These are phyloP conservation scores for Enoplolaimus lenunculus DNA, from an alignment of 2,888 invertebrate genomes.

Conservation along the genomic window DNA sequence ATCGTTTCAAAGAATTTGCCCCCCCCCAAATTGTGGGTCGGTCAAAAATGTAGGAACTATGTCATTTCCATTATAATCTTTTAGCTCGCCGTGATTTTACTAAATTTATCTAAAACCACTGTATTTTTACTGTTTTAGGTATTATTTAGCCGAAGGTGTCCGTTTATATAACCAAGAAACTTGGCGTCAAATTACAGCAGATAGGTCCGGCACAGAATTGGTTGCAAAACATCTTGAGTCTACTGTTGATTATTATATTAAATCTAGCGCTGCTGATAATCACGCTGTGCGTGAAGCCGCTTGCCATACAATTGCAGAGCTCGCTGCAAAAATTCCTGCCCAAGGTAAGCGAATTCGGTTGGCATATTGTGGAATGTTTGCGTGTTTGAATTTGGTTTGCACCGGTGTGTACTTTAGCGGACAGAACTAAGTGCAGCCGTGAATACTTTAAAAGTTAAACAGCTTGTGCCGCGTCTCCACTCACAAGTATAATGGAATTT, in stretches of 20 bases:
- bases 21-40: no score
- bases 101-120: no score
- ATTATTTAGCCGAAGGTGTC: slow-evolving; percentile 50
- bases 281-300: slow-evolving; percentile 50
- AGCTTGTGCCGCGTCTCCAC: no score
- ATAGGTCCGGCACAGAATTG: slow-evolving; percentile 3
- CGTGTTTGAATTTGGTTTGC: no score
- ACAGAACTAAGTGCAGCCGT: no score
- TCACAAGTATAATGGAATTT: no score
- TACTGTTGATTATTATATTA: slow-evolving; percentile 46
- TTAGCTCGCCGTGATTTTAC: no score
- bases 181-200: slow-evolving; percentile 10
- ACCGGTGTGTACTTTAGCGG: slow-evolving; percentile 25
- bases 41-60: no score
- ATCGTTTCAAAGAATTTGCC: no score
- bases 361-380: no score
- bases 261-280: slow-evolving; percentile 47
- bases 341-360: background rate
- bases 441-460: no score
- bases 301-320: slow-evolving; percentile 49
- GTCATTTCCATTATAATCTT: no score
- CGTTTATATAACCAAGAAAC: slow-evolving; percentile 40
- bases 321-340: slow-evolving; percentile 48
- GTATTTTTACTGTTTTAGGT: slow-evolving; percentile 40
- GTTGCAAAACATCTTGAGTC: slow-evolving; percentile 20